Conservation (phyloP, 2,797 vertebrate genomes). For the Cheirogaleus major region DNA sequence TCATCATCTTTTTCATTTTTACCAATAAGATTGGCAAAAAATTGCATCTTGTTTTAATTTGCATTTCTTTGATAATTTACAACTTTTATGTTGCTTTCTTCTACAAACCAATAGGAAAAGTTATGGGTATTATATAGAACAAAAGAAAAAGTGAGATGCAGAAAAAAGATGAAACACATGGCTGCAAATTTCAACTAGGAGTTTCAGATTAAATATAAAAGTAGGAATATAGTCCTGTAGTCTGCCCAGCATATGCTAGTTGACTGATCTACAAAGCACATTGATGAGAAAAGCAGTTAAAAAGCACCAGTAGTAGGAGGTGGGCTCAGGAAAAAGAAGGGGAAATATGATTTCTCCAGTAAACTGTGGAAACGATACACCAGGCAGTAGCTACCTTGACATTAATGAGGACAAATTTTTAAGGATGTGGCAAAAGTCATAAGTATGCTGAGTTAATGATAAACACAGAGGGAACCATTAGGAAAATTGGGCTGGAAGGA, state of each 20-base stretch:
- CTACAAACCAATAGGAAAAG: not conserved
- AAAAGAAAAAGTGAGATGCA: not conserved
- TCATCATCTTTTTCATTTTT: not conserved
- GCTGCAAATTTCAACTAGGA: not conserved
- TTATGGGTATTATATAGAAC: not conserved
- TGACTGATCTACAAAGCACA: not conserved
- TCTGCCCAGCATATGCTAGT: not conserved
- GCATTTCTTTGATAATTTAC: constrained; percentile 1
- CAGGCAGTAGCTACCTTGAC: not conserved
- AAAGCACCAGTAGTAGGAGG: not conserved
- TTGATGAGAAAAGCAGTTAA: not conserved
- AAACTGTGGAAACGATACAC: not conserved
- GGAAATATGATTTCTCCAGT: not conserved
- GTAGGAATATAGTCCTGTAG: not conserved
- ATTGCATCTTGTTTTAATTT: not conserved
- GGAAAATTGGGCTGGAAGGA: not conserved
- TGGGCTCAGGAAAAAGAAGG: not conserved
- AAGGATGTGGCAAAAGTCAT: not conserved
- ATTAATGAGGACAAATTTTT: not conserved
- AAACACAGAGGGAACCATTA: not conserved
- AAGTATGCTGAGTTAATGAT: not conserved
- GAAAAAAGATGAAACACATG: not conserved
- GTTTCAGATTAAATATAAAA: not conserved
- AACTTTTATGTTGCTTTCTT: constrained; percentile 7
- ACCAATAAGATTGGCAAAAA: not conserved